Evolutionary conservation across 2,797 vertebrate species (phyloP), one percentile per base, ranked within the genome.

Genomic region (Parotocinclus haroldoi): DNA sequence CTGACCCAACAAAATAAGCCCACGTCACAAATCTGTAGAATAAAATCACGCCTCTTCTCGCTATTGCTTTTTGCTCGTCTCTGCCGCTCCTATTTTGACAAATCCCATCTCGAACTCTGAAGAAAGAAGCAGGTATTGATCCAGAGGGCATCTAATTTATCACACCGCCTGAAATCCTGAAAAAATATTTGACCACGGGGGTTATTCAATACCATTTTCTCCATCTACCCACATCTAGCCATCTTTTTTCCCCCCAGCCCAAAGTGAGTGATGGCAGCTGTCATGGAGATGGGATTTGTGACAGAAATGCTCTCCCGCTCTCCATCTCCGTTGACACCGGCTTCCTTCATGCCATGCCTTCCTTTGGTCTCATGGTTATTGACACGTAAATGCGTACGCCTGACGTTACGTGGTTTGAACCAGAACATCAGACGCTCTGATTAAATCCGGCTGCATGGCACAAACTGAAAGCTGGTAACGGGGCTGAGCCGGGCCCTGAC

Each of bases 151-250:
- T 91, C 91, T 95, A 94, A 96, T 98, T 96, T 90, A 96, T 98
- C 94, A 95, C 89, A 90, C 85, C 66, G 89, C 93, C 92, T 91
- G 89, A 95, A 94, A 93, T 95, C 92, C 90, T 90, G 86, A 87
- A 93, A 93, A 94, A 90, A 82, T 91, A 90, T 91, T 93, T 94
- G 93, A 95, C 95, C 92, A 89, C 89, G 87, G 89, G 93, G 92
- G 89, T 86, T 91, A 90, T 93, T 97, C 93, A 95, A 95, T 95
- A 93, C 91, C 91, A 91, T 95, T 94, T 95, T 93, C 91, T 93
- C 92, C 90, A 90, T 89, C 67, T 83, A 62, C 76, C 77, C 77
- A 76, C 74, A 76, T 87, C 80, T 87, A 87, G 85, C 78, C 77
- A 73, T 76, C 82, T 80, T 85, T 85, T 81, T 85, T 84, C 72